Evolutionary conservation across 2,888 invertebrate genomes (phyloP).

Genomic region (Trilocha varians): DNA sequence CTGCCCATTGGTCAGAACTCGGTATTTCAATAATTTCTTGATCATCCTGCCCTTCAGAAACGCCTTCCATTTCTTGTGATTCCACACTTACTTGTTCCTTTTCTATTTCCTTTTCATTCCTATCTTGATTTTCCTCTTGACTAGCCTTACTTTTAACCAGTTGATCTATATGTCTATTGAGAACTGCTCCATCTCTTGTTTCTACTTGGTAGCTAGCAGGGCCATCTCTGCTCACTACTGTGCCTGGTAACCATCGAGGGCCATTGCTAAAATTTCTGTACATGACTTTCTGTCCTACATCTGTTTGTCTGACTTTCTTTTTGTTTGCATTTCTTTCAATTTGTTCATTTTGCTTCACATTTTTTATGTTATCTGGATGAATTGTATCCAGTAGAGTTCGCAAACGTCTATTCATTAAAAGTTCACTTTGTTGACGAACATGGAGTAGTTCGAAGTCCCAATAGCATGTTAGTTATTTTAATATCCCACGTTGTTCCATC

Average conservation of each 20-base stretch:
- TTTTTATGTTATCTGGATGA: neutral
- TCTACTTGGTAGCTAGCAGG: no score
- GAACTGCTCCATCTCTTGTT: no score
- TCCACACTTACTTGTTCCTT: no score
- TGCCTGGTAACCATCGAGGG: neutral
- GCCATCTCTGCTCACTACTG: no score
- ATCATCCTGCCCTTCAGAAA: neutral
- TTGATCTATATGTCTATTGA: no score
- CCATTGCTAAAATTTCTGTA: neutral
- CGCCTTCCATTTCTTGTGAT: neutral
- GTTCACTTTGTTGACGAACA: no score
- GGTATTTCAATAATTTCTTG: neutral
- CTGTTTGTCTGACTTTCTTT: neutral
- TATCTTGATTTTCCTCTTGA: no score
- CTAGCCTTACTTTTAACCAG: no score
- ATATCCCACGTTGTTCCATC: slow-evolving; percentile 10
- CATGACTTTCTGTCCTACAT: neutral
- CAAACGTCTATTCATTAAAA: neutral
- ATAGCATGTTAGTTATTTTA: neutral
- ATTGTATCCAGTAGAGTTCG: neutral
- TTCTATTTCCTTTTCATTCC: no score
- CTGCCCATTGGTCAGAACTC: neutral
- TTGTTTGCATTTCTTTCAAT: neutral
- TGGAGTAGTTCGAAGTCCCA: no score
- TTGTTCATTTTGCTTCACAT: neutral